These are phyloP conservation scores for Caenorhabditis becei DNA, from an alignment of 2,888 invertebrate species.

Conservation along the genomic window DNA sequence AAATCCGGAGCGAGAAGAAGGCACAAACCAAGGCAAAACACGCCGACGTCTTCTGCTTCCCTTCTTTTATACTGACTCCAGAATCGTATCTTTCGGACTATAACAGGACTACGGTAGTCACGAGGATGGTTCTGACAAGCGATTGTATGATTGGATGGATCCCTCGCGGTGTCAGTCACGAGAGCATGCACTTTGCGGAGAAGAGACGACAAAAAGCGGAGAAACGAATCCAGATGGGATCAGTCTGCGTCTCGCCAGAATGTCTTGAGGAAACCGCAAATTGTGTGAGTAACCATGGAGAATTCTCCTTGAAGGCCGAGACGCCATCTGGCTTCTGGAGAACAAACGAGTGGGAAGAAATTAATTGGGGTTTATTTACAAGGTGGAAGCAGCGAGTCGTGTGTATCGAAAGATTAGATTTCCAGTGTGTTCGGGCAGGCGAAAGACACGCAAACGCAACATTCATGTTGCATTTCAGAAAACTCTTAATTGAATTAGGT, in stretches of 20 bases:
- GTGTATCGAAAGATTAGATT: too few relatives aligned
- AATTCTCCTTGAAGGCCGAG: slow-evolving; percentile 27
- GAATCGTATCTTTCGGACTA: slow-evolving; percentile 22
- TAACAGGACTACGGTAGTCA: slow-evolving; percentile 29
- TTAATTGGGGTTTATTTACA: slow-evolving; percentile 10
- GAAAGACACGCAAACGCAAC: too few relatives aligned
- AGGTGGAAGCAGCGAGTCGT: not conserved
- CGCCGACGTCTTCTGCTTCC: slow-evolving; percentile 6
- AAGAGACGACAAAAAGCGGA: slow-evolving; percentile 8
- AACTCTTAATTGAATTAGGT: too few relatives aligned
- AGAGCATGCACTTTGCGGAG: slow-evolving; percentile 21
- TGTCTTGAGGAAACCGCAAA: slow-evolving; percentile 50
- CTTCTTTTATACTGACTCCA: slow-evolving; percentile 19
- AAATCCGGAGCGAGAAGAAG: not conserved
- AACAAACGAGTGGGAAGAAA: not conserved
- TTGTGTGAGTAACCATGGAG: slow-evolving; percentile 61
- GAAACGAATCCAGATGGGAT: slow-evolving; percentile 31
- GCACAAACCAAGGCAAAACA: not conserved
- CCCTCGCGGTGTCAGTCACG: slow-evolving; percentile 8
- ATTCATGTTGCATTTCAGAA: too few relatives aligned
- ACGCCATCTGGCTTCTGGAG: slow-evolving; percentile 8
- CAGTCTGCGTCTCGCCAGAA: slow-evolving; percentile 33
- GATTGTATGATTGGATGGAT: slow-evolving; percentile 13
- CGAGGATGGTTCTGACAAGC: slow-evolving; percentile 14
- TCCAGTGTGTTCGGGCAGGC: too few relatives aligned